These are phyloP conservation scores for Plusia festucae DNA, from an alignment of 2,888 invertebrate species.

Conservation along the genomic window DNA sequence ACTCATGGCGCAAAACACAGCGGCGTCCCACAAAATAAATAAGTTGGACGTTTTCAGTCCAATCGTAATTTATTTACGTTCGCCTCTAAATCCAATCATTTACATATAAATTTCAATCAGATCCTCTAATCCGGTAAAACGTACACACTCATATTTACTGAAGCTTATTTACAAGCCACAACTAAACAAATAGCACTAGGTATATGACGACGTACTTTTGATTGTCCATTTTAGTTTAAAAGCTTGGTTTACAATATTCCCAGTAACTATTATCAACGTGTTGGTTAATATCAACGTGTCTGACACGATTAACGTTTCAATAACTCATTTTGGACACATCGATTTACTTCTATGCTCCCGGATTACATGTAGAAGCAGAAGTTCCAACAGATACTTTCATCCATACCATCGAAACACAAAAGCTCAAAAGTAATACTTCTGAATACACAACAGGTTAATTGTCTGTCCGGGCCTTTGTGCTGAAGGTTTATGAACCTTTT, in stretches of 20 bases:
- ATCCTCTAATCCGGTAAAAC: conserved; percentile 20
- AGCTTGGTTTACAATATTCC: no score
- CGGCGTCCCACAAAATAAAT: neutral
- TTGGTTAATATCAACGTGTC: no score
- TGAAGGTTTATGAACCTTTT: neutral
- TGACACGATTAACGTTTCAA: no score
- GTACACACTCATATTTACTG: neutral
- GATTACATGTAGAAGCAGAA: no score
- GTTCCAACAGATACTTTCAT: no score
- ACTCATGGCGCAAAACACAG: neutral
- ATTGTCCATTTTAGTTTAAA: neutral
- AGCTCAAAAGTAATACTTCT: neutral
- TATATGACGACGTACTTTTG: neutral
- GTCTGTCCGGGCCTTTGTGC: neutral
- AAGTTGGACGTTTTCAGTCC: neutral
- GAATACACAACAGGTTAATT: neutral
- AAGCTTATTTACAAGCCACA: conserved; percentile 16
- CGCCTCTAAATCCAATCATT: conserved; percentile 18
- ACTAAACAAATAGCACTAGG: neutral
- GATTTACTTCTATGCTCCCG: no score
- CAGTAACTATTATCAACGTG: no score
- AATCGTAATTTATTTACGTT: conserved; percentile 6
- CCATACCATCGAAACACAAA: neutral
- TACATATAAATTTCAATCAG: conserved; percentile 11
- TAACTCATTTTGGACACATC: no score